Evolutionary conservation across 2,797 vertebrate species (phyloP).

Genomic region (Lophius americanus): DNA sequence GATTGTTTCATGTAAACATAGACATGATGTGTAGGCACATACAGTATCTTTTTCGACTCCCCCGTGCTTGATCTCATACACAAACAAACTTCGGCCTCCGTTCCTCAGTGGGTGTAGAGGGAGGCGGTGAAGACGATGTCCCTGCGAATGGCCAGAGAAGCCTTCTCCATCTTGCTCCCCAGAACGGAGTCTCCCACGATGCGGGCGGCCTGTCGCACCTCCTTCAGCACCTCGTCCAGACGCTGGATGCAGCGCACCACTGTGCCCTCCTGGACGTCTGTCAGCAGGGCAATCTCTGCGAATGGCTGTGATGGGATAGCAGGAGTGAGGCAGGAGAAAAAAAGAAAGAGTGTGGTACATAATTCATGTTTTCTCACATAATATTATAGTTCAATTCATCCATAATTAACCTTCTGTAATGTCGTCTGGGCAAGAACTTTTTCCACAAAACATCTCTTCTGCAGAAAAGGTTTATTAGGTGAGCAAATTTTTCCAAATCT

Average conservation of each 20-base stretch:
- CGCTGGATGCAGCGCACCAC: slow-evolving; percentile 94
- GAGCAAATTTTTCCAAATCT: too few relatives aligned
- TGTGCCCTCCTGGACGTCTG: slow-evolving; percentile 91
- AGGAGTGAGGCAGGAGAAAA: too few relatives aligned
- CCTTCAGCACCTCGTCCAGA: slow-evolving; percentile 91
- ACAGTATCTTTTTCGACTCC: slow-evolving; percentile 10
- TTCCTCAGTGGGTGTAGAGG: slow-evolving; percentile 91
- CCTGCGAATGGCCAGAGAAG: slow-evolving; percentile 88
- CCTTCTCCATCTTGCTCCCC: slow-evolving; percentile 92
- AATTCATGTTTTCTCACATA: too few relatives aligned
- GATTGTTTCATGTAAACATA: slow-evolving; percentile 63
- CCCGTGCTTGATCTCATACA: slow-evolving; percentile 19
- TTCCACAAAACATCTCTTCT: too few relatives aligned
- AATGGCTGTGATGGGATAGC: slow-evolving; percentile 81
- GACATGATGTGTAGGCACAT: slow-evolving; percentile 57
- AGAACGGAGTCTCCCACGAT: slow-evolving; percentile 91
- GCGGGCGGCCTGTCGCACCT: slow-evolving; percentile 89
- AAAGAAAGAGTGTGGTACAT: too few relatives aligned
- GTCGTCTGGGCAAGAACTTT: too few relatives aligned
- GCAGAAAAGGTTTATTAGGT: too few relatives aligned
- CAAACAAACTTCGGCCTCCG: background rate
- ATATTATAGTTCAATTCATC: too few relatives aligned
- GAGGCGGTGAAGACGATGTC: slow-evolving; percentile 95
- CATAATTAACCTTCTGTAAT: too few relatives aligned
- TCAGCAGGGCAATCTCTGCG: slow-evolving; percentile 87